Base-by-base conservation (phyloP, 2,888 invertebrate species). In the Apotomis betuletana region DNA sequence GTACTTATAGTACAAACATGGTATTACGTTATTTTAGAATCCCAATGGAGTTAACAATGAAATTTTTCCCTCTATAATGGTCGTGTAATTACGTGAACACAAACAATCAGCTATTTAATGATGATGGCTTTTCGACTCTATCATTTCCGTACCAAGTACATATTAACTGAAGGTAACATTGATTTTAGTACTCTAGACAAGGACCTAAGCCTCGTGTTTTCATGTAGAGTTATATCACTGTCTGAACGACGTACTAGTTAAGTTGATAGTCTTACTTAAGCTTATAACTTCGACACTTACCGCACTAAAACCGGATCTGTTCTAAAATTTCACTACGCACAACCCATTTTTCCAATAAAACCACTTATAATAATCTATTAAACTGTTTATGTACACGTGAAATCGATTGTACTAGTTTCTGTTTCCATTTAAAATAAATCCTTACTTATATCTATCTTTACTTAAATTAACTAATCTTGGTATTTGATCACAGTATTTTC, bases 401-500 rank as follows among this genome's bases (percentile, higher is more conserved):
- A 46, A 70, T 70, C 70, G 65, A 61, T 67, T 65, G 36, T 62
- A 58, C 59, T 54, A 59, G 46, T 63, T 67, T 62, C 68, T 10
- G 62, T 61, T 68, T 68, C 44, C 62, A 52, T 59, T 67, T 57
- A 58, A 72, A 68, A 63, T 59, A 60, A 65, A 62, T 9, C 9
- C 54, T 27, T 46, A 55, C 65, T 67, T 67, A 58, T 54, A 63
- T 36, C 52, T 72, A 72, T 58, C 65, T 38, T 55, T 64, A 74
- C 67, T 73, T 62, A 63, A 55, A 58, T 36, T 38, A 46, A 41
- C 65, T 65, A 63, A 54, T 15, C 57, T 52, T 74, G 64, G 69
- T 76, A 77, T 72, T 51, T 67, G 67, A 75, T 75, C 74, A 75
- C 75, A 75, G 75, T 69, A 49, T 60, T 67, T 67, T 72, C n/a